Base-by-base conservation (phyloP, 2,888 invertebrate genomes). In the Eledone cirrhosa region DNA sequence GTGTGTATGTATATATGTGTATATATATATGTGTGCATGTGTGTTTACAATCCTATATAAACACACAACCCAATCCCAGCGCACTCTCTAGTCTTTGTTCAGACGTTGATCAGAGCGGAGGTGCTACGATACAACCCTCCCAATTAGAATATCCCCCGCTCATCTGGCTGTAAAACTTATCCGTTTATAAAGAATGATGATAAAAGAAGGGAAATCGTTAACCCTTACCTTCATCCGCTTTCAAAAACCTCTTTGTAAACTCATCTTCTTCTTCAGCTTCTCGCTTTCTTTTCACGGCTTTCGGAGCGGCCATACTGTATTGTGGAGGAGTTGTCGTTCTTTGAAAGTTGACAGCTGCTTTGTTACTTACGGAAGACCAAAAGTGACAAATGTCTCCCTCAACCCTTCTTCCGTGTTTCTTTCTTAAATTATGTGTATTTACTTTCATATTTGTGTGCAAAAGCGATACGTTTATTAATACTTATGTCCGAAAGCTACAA, bases 191-290 rank as follows among this genome's bases (percentile, higher is more conserved):
- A 41, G 41, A n/a, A n/a, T n/a, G n/a, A n/a, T 0, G 41, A 41
- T 11, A 33, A 8, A 33, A 8, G 33, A 33, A 7, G 33, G 5
- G 8, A 33, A 33, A 33, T 33, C 33, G 41, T 41, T 8, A 41
- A 11, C 41, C 8, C 11, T 41, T 72, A 72, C 72, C 22, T 33
- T 72, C 72, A 19, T 72, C 72, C 13, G 72, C 72, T 31, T 72
- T 72, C 22, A 72, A 19, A 33, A 72, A 72, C 31, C 72, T 72
- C 33, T 72, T 72, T 31, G 72, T 72, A 33, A 72, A 72, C 31
- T 72, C 72, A 72, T 72, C 72, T 72, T 72, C 72, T 72, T 72
- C 72, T n/a, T 72, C 72, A 13, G 31, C 72, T 22, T 72, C 72
- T 22, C 31, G 33, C 41, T 72, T 41, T 31, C 72, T 72, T 41